A percentile compares a stretch with the other conserved stretches of the same genome.
These are phyloP conservation scores for Falco columbarius DNA, from an alignment of 2,797 vertebrate species.

Conservation along the genomic window DNA sequence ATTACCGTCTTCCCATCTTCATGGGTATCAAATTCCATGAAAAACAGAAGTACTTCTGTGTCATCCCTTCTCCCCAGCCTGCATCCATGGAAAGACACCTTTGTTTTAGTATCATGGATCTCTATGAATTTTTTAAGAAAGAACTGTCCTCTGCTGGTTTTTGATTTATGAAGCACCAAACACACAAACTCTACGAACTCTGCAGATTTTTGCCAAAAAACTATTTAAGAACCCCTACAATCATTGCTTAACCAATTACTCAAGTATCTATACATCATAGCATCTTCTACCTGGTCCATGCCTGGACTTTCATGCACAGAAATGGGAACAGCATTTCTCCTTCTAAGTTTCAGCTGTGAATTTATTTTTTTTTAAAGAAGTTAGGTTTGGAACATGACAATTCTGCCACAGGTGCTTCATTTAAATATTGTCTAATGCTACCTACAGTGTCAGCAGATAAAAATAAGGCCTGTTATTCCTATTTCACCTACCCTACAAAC, in stretches of 20 bases:
- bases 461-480: background rate
- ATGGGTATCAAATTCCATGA: accelerated
- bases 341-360: background rate
- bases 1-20: background rate
- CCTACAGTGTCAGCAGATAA: background rate
- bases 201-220: background rate
- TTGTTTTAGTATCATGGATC: background rate
- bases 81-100: background rate
- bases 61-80: background rate
- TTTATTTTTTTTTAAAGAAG: background rate
- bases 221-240: background rate
- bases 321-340: background rate
- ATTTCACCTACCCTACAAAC: background rate
- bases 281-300: background rate
- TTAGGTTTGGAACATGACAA: background rate
- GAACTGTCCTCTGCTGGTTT: background rate
- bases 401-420: background rate
- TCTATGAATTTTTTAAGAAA: background rate
- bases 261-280: background rate
- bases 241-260: background rate
- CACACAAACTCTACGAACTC: background rate
- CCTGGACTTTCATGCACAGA: background rate
- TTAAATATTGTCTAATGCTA: background rate
- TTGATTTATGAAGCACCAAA: background rate
- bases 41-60: background rate